These are phyloP conservation scores for Pangasius larnaudii DNA, from an alignment of 2,797 vertebrate species.

Conservation along the genomic window DNA sequence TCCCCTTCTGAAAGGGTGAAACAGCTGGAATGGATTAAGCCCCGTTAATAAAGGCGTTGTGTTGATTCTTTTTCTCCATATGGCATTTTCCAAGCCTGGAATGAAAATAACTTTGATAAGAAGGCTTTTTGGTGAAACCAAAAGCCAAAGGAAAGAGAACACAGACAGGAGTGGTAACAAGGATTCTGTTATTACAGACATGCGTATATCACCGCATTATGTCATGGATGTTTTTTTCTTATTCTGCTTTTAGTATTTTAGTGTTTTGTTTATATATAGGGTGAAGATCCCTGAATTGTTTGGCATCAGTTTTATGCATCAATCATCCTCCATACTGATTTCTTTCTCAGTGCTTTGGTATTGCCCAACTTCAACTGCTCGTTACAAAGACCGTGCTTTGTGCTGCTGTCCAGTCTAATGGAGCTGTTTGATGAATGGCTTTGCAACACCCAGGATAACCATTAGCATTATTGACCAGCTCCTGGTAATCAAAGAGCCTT, in stretches of 20 bases:
- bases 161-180: conserved; percentile 13
- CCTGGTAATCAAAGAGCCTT: conserved; percentile 56
- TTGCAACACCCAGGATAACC: conserved; percentile 52
- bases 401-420: conserved; percentile 58
- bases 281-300: background rate
- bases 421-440: conserved; percentile 61
- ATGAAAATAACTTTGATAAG: conserved; percentile 58
- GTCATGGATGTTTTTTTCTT: background rate
- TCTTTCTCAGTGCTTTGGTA: background rate
- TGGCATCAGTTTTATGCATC: conserved; percentile 10
- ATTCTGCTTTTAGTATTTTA: background rate
- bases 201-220: conserved; percentile 47
- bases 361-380: conserved; percentile 34
- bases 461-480: conserved; percentile 67
- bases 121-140: conserved; percentile 58
- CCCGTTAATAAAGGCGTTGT: conserved; percentile 72
- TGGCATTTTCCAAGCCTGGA: conserved; percentile 60
- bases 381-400: conserved; percentile 47
- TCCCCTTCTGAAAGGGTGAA: conserved; percentile 61
- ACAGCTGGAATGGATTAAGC: conserved; percentile 76
- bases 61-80: conserved; percentile 65
- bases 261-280: background rate
- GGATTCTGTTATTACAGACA: conserved; percentile 43
- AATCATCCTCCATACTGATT: conserved; percentile 24
- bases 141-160: conserved; percentile 34